Base-by-base conservation (phyloP, 1,140 invertebrate species). In the Acyrthosiphon pisum region DNA sequence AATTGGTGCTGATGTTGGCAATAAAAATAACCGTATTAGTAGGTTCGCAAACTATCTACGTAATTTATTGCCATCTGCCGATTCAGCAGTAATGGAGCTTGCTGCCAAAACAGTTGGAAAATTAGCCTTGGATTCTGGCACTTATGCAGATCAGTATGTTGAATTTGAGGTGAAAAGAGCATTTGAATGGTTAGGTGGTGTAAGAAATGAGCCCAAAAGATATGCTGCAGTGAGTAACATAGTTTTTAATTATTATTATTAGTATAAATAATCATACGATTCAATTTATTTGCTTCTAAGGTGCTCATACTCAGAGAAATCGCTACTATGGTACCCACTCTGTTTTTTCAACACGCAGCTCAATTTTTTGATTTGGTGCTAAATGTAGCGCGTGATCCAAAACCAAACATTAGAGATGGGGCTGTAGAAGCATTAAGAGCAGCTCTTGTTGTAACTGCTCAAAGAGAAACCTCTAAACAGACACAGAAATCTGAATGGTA, bases 291-390 rank as follows among this genome's bases (percentile, higher is more conserved):
- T 84, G 8, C 56, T 53, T 84, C 68, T 30, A 94, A 97, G 96
- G 96, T 99, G 7, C 96, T 99, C 44, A 97, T 99, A 23, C 95
- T 99, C 18, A 97, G 98, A 94, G 99, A 99, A 95, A 95, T 99
- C 30, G 99, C 99, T 23, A 97, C 98, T 35, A 98, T 98, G 26
- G 98, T 99, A 95, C 99, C 99, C 6, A 99, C 99, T 30, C 99
- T 99, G 95, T 99, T 99, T 95, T 99, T 99, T 95, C 99, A 99
- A 95, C 98, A 99, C 96, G 98, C 99, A 0, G 98, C 98, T 35
- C 97, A 97, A 88, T 99, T 99, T 95, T 99, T 99, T 95, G 99
- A 99, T 94, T 96, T 98, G 68, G 99, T 99, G 93, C 99, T 99
- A 94, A 97, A 97, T 94, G 98, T 98, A 6, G 97, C 99, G 53